phyloP scores from a whole-genome alignment of 2,888 invertebrate genomes.

The Pyrochroa serraticornis region DNA sequence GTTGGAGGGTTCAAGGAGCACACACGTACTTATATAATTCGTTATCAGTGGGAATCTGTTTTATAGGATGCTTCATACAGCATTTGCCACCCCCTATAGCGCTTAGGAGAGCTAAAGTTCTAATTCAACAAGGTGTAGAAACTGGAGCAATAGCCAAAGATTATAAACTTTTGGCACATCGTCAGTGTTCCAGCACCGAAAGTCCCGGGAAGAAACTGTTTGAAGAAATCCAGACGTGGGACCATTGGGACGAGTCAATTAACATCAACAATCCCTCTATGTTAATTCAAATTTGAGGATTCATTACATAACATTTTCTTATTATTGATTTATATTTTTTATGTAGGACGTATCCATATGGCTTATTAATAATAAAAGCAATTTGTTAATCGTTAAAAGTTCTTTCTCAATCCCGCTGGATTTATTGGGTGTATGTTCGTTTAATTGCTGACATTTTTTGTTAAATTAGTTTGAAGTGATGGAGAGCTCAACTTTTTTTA shows the following conservation, averaged over 20 bases:
- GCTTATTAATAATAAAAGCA: no score
- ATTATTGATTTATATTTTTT: no score
- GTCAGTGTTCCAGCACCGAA: conserved; percentile 60
- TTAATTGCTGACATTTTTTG: no score
- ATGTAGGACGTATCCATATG: no score
- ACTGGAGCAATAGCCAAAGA: conserved; percentile 58
- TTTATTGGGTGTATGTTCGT: no score
- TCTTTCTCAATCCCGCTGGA: no score
- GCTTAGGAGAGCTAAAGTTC: conserved; percentile 56
- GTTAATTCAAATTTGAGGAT: not conserved
- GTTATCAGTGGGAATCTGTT: conserved; percentile 59
- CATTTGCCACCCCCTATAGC: conserved; percentile 56
- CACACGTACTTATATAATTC: conserved; percentile 63
- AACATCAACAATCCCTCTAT: conserved; percentile 16
- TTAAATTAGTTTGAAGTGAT: no score
- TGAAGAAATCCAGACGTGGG: conserved; percentile 63
- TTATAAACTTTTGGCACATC: conserved; percentile 61
- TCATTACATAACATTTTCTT: no score
- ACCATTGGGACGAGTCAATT: conserved; percentile 53
- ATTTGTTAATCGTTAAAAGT: no score
- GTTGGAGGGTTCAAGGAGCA: conserved; percentile 63
- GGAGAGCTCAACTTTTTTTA: no score
- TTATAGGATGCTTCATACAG: conserved; percentile 61
- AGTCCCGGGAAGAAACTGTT: conserved; percentile 62
- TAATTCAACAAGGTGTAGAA: conserved; percentile 59